Evolutionary conservation across 2,113 vertebrate species (phyloP), one percentile per base, ranked within the genome.

Genomic region (Rhinolophus ferrumequinum): DNA sequence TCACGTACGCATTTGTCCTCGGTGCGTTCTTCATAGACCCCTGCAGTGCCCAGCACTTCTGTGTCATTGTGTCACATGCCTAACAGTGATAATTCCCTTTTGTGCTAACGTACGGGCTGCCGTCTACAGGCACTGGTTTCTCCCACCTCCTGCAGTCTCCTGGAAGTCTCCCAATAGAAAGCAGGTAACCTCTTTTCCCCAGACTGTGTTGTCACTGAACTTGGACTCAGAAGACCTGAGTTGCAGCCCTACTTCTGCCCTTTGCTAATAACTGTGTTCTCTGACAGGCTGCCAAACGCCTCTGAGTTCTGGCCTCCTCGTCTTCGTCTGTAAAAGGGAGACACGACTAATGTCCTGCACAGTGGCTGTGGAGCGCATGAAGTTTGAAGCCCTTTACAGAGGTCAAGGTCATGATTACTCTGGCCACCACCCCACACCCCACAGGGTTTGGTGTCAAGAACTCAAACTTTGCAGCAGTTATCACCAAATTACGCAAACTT

Each of bases 21-120:
- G 9, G 9, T 35, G 50, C 79, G 97, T 86, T 80, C 94, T 76
- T 85, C 66, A 89, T 93, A 79, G 50, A 73, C 47, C 69, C 88
- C 41, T 56, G 47, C 18, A 50, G 76, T 72, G 80, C 87, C 84
- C 50, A 64, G 44, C 89, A 41, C 13, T 84, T 89, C 76, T 30
- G 2, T 89, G 62, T 76, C 77, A 93, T 41, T 19, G 15, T 70
- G 35, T 58, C 16, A 84, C 83, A 80, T 67, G 35, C 81, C 47
- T 56, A 28, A 24, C 52, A 69, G 54, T 73, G 77, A 26, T 76
- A 0, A n/a, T 94, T 88, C 95, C 58, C 84, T 97, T 88, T 80
- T 70, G n/a, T 87, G 84, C 10, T 33, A 14, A 64, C 30, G 7
- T 26, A 35, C 1, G 7, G 26, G 70, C 47, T n/a, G 35, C 66